phyloP scores from a whole-genome alignment of 2,797 vertebrate species.

The Meriones psammophilus region DNA sequence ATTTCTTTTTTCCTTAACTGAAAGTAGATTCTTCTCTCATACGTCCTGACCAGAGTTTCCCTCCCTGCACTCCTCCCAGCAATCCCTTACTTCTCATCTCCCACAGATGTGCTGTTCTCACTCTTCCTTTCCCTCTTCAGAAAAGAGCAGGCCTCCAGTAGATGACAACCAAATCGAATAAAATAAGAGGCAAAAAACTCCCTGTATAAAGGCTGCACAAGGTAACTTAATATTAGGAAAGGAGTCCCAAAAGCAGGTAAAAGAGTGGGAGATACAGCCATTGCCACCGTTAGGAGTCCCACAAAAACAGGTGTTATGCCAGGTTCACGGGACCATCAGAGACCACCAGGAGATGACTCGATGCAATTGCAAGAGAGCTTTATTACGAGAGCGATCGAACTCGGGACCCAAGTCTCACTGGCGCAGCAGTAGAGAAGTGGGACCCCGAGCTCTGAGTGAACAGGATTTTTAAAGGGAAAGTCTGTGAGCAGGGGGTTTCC shows the following conservation, averaged over 20 bases:
- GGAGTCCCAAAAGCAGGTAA: background rate
- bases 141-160: background rate
- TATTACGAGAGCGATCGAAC: too few relatives aligned
- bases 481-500: too few relatives aligned
- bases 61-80: accelerated
- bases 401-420: too few relatives aligned
- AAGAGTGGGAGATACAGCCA: background rate
- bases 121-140: background rate
- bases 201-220: background rate
- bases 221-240: background rate
- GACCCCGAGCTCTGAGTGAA: too few relatives aligned
- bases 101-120: background rate
- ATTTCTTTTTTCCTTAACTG: too few relatives aligned
- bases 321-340: too few relatives aligned
- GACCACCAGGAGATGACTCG: too few relatives aligned
- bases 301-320: too few relatives aligned
- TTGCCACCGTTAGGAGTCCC: background rate
- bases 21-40: background rate
- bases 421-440: too few relatives aligned
- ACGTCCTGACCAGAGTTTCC: background rate
- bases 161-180: background rate
- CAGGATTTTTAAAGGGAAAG: too few relatives aligned
- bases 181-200: background rate
- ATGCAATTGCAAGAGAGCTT: too few relatives aligned
- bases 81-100: background rate